Percentiles rank a stretch among this genome's conserved stretches.
phyloP scores from a whole-genome alignment of 2,113 vertebrate species.

The Mionectes macconnelli region DNA sequence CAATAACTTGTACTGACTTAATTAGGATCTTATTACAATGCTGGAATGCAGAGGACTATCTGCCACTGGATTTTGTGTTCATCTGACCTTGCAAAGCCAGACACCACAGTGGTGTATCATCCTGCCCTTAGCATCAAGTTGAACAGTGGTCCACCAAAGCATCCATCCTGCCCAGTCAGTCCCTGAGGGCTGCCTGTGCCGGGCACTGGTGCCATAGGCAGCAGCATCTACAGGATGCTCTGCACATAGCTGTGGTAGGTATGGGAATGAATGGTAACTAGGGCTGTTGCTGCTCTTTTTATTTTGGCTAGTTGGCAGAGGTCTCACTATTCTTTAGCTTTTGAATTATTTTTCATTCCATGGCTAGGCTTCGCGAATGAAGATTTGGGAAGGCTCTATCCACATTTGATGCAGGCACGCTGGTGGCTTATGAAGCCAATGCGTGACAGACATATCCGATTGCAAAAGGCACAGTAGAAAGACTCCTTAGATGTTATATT shows the following conservation, averaged over 20 bases:
- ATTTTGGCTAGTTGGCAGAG: slow-evolving; percentile 39
- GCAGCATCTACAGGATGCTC: not conserved
- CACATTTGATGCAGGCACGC: too few species aligned
- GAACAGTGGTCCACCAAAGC: not conserved
- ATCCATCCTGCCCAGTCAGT: fast-evolving
- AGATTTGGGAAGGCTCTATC: too few species aligned
- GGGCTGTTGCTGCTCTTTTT: slow-evolving; percentile 11
- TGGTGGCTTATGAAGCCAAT: too few species aligned
- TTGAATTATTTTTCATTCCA: too few species aligned
- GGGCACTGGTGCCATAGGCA: fast-evolving
- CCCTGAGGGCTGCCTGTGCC: not conserved
- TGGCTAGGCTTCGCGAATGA: too few species aligned
- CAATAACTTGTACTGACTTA: not conserved
- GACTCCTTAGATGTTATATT: too few species aligned
- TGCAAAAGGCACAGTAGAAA: too few species aligned
- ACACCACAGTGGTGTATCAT: not conserved
- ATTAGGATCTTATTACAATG: not conserved
- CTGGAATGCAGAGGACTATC: not conserved
- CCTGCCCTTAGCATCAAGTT: not conserved
- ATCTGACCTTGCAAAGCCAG: not conserved
- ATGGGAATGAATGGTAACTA: not conserved
- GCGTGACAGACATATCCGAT: too few species aligned
- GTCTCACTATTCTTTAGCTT: slow-evolving; percentile 35
- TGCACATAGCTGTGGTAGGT: not conserved
- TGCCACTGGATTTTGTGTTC: not conserved